Conservation (phyloP, 2,888 invertebrate genomes). For the Eutolmus rufibarbis region DNA sequence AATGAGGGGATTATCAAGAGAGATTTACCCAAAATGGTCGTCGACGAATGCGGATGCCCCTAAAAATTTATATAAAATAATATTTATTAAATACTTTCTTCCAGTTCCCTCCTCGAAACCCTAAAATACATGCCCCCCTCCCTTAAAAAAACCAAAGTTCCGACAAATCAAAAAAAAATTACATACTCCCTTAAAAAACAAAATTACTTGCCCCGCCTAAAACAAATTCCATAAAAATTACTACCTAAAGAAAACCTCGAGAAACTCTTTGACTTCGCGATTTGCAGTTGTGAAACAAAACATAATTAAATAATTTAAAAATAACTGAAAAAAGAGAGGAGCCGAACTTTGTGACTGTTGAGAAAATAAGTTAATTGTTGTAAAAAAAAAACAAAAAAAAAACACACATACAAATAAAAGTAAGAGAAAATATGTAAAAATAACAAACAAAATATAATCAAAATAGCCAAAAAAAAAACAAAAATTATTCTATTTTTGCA, state of each 20-base stretch:
- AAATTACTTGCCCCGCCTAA: neutral
- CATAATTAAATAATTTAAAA: neutral
- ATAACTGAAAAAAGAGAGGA: neutral
- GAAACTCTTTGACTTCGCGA: neutral
- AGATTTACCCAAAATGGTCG: constrained; percentile 94
- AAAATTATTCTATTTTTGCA: constrained; percentile 36
- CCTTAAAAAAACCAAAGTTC: no score
- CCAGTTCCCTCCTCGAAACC: no score
- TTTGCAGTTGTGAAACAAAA: neutral
- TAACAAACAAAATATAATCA: neutral
- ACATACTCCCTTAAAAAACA: neutral
- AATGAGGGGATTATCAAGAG: constrained; percentile 87
- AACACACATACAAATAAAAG: neutral
- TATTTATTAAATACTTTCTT: neutral
- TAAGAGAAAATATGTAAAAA: neutral
- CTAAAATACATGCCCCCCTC: no score
- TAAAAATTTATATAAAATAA: constrained; percentile 61
- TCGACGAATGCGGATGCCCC: constrained; percentile 94
- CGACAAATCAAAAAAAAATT: neutral
- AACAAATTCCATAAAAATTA: neutral
- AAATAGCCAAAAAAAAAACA: neutral
- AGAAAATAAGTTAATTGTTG: constrained; percentile 11
- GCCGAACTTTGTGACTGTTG: constrained; percentile 20
- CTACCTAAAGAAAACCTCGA: neutral
- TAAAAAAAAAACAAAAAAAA: neutral